Base-by-base conservation (phyloP, 2,888 invertebrate genomes). In the Caenorhabditis zanzibari region DNA sequence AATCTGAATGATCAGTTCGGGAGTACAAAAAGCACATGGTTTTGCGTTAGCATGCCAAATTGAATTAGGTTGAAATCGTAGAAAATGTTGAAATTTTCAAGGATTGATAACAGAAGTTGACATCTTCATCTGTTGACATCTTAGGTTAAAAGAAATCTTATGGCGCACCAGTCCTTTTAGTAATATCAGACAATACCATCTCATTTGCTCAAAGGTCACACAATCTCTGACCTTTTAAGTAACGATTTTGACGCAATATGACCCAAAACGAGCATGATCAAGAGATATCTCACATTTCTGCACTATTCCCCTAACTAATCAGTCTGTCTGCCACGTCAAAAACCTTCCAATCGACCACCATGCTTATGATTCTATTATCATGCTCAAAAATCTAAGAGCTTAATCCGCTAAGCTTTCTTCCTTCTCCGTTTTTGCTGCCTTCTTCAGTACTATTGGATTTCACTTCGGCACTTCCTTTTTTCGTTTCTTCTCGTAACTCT, bases 381-480 rank as follows among this genome's bases (percentile, higher is more conserved):
- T 41, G 9, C 44, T 44, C 44, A 35, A 38, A 32, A 32, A 69
- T 24, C 56, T 47, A 26, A 12, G 16, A 66, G 66, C 75, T 52
- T 76, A 76, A 76, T 76, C 69, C 76, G 73, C 35, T 56, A 74
- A 54, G 73, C 73, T n/a, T n/a, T n/a, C 10, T 61, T 41, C 35
- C 19, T 38, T 63, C 9, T 12, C 47, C 7, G 16, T 63, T 63
- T 41, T 19, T 52, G 44, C 54, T 54, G 7, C 28, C 14, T 59
- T 24, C 19, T 38, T 6, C n/a, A n/a, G 66, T 61, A 76, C 76
- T 68, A 76, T 76, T 76, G 58, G 69, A 69, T 72, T 79, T 79
- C 79, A 72, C 56, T 49, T 44, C 16, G 52, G 54, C 56, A 47
- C 58, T 74, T 59, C 52, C 71, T 35, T 24, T 49, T 6, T 64